phyloP scores from a whole-genome alignment of 2,888 invertebrate genomes.

The Acronicta psi region DNA sequence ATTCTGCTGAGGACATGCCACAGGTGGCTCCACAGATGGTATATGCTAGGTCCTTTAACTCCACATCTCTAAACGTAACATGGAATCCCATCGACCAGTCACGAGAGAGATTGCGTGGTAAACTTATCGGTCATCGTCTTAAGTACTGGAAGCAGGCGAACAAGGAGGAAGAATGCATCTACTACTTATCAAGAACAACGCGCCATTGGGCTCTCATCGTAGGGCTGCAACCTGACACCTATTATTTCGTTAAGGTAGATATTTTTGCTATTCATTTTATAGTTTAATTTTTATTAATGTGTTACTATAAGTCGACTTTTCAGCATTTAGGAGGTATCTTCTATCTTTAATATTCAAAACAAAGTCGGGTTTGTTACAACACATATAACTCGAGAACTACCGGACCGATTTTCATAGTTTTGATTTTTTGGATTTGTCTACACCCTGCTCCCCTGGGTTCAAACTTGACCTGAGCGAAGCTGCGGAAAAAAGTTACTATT shows the following conservation, averaged over 20 bases:
- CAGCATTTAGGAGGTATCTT: no score
- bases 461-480: no score
- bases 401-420: no score
- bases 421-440: no score
- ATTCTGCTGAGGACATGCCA: constrained; percentile 97
- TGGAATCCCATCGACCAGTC: constrained; percentile 96
- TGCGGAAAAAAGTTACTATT: no score
- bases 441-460: no score
- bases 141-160: constrained; percentile 96
- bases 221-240: constrained; percentile 96
- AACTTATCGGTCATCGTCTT: constrained; percentile 96
- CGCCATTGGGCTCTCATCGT: constrained; percentile 96
- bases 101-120: constrained; percentile 95
- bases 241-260: constrained; percentile 95
- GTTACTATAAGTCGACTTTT: no score
- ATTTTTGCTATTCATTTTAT: background rate
- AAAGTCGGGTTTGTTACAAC: no score
- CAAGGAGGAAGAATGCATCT: constrained; percentile 93
- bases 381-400: no score
- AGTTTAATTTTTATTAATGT: no score
- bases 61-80: constrained; percentile 96
- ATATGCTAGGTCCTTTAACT: constrained; percentile 94
- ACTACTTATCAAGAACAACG: constrained; percentile 95
- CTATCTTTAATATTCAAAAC: no score
- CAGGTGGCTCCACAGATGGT: constrained; percentile 96